phyloP scores from a whole-genome alignment of 2,797 vertebrate genomes.

The Siniperca obscura region DNA sequence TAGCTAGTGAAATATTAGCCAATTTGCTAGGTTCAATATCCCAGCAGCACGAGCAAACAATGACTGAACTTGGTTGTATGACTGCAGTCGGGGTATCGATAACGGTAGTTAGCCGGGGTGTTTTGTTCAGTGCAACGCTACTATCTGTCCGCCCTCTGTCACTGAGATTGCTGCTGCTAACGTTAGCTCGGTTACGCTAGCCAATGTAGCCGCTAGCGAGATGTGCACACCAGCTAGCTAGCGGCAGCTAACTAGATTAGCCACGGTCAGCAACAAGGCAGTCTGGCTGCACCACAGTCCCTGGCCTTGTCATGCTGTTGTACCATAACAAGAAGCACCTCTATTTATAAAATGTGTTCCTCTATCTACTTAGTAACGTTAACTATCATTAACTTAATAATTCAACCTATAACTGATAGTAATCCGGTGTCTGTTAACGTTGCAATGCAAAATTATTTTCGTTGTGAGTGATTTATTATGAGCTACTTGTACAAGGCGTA shows the following conservation, averaged over 20 bases:
- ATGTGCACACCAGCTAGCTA: constrained; percentile 51
- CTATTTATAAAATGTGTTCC: background rate
- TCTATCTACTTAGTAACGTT: background rate
- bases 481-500: background rate
- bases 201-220: constrained; percentile 30
- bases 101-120: constrained; percentile 55
- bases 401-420: background rate
- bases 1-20: constrained; percentile 43
- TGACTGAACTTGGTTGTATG: background rate
- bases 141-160: constrained; percentile 76
- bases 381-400: background rate
- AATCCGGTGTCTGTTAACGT: background rate
- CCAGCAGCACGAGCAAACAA: background rate
- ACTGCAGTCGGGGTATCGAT: background rate
- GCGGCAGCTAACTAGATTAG: constrained; percentile 70
- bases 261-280: constrained; percentile 52
- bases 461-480: constrained; percentile 18
- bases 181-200: constrained; percentile 60
- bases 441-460: background rate
- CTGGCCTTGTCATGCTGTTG: constrained; percentile 38
- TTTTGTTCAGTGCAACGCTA: constrained; percentile 64
- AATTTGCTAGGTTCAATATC: background rate
- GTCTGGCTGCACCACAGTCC: background rate
- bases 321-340: constrained; percentile 35
- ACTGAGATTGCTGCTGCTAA: constrained; percentile 70